Evolutionary conservation across 2,113 vertebrate species (phyloP).

Genomic region (Cyphomyrus plagiostoma): DNA sequence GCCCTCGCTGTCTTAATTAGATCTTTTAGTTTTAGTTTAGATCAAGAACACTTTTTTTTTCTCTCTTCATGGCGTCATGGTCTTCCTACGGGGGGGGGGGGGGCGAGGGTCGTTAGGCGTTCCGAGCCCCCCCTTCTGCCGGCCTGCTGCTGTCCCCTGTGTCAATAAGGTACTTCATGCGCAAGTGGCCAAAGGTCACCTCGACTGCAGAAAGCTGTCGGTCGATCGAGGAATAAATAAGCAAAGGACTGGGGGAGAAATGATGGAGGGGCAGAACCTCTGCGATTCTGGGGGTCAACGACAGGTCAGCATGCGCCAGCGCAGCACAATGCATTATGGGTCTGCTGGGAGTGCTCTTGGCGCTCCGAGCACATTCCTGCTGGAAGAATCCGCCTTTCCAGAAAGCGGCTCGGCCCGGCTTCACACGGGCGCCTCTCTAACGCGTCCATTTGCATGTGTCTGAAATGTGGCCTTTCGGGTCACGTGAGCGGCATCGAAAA

Average conservation of each 20-base stretch:
- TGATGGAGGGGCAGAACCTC: constrained; percentile 44
- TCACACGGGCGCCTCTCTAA: background rate
- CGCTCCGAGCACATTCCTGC: background rate
- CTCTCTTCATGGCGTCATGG: background rate
- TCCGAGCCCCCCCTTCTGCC: constrained; percentile 12
- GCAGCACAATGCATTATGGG: constrained; percentile 40
- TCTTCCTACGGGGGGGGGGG: background rate
- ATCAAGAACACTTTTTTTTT: background rate
- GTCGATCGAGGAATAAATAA: constrained; percentile 59
- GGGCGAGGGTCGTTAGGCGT: background rate
- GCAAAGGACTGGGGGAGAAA: constrained; percentile 40
- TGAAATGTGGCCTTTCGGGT: background rate
- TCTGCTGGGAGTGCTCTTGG: constrained; percentile 18
- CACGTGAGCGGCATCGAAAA: background rate
- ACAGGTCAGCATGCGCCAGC: constrained; percentile 42
- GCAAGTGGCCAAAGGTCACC: constrained; percentile 54
- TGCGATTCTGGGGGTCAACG: constrained; percentile 51
- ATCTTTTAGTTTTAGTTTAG: background rate
- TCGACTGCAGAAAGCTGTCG: constrained; percentile 47
- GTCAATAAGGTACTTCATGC: constrained; percentile 17
- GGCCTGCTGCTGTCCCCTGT: background rate
- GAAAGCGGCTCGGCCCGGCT: background rate
- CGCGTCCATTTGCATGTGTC: background rate
- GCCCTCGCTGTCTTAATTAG: background rate
- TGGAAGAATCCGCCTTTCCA: background rate